Evolutionary conservation across 2,888 invertebrate genomes (phyloP).

Genomic region (Hofmannophila pseudospretella): DNA sequence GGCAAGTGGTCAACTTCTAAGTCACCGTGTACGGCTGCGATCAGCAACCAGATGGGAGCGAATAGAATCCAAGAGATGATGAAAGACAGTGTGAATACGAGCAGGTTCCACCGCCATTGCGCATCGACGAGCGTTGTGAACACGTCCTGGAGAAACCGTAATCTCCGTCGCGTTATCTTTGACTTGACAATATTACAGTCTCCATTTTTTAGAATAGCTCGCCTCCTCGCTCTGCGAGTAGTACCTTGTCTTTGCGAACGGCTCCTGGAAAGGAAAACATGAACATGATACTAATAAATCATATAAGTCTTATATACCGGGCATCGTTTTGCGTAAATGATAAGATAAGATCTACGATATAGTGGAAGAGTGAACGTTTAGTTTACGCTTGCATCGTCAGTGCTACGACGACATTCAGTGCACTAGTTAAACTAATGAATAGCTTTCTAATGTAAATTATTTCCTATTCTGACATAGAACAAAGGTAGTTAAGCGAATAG

Average conservation of each 20-base stretch:
- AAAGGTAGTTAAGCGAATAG: constrained; percentile 27
- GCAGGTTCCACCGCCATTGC: constrained; percentile 94
- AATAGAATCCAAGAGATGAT: constrained; percentile 91
- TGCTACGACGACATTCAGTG: constrained; percentile 52
- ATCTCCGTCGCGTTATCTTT: constrained; percentile 86
- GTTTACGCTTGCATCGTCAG: constrained; percentile 51
- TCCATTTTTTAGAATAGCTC: constrained; percentile 96
- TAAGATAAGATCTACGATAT: constrained; percentile 32
- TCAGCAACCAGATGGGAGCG: constrained; percentile 92
- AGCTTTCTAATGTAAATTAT: constrained; percentile 46
- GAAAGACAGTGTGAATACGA: constrained; percentile 91
- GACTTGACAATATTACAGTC: constrained; percentile 97
- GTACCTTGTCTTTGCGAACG: constrained; percentile 82
- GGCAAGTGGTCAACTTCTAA: constrained; percentile 80
- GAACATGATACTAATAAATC: constrained; percentile 15
- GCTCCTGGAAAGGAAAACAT: constrained; percentile 76
- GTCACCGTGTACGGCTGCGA: constrained; percentile 91
- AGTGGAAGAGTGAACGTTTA: constrained; percentile 51
- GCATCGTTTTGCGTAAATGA: constrained; percentile 36
- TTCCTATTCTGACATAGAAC: constrained; percentile 21
- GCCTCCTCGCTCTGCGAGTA: constrained; percentile 83
- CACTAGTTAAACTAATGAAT: constrained; percentile 37
- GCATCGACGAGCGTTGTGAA: constrained; percentile 94
- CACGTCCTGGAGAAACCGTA: constrained; percentile 88
- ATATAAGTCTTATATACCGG: no score